Percentiles rank a stretch among this genome's conserved stretches.
Evolutionary conservation across 2,888 invertebrate species (phyloP).

Genomic region (Rhogogaster chlorosoma): DNA sequence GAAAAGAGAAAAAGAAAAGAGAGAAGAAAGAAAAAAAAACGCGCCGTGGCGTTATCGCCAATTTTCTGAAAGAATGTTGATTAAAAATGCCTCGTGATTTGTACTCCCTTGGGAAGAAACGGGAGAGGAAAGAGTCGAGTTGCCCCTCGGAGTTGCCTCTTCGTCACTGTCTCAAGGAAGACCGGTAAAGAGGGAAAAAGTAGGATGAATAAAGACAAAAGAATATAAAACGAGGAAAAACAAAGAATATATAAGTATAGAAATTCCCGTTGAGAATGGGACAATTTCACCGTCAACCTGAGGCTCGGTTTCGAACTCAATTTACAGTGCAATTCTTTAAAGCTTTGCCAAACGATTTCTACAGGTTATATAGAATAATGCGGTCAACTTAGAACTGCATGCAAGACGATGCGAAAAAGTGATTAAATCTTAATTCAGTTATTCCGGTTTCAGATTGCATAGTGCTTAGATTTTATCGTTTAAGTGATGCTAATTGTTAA

Average conservation of each 20-base stretch:
- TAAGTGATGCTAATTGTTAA: too few relatives aligned
- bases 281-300: neutral
- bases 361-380: too few relatives aligned
- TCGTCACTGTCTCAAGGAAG: conserved; percentile 26
- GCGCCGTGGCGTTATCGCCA: neutral
- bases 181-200: neutral
- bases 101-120: neutral
- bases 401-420: too few relatives aligned
- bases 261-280: neutral
- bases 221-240: neutral
- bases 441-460: too few relatives aligned
- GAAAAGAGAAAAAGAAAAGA: neutral
- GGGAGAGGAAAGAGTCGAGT: neutral
- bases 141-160: neutral
- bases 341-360: too few relatives aligned
- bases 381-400: too few relatives aligned
- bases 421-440: too few relatives aligned
- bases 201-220: neutral
- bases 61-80: conserved; percentile 28
- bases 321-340: neutral
- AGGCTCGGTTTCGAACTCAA: conserved; percentile 3
- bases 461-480: too few relatives aligned
- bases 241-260: neutral
- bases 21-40: too few relatives aligned
- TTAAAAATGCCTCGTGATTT: conserved; percentile 36